A percentile compares a stretch with the other conserved stretches of the same genome.
phyloP scores from a whole-genome alignment of 1,140 invertebrate species.

The Zaprionus taronus region DNA sequence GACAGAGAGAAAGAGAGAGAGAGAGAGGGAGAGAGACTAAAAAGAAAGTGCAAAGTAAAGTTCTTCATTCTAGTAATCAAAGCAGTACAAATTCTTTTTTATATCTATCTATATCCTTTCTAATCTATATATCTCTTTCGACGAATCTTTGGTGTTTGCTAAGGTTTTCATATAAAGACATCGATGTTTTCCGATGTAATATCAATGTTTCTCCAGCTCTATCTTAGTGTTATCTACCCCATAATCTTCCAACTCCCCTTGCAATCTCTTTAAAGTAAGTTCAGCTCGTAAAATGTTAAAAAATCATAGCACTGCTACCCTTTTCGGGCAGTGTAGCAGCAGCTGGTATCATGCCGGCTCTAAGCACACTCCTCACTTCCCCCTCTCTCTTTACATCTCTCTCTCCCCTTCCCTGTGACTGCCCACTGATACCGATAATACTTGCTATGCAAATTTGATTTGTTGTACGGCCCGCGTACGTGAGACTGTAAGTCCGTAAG shows the following conservation, averaged over 20 bases:
- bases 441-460: conserved; percentile 82
- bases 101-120: no score
- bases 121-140: no score
- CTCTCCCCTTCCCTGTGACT: not conserved
- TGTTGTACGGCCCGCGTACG: conserved; percentile 62
- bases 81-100: no score
- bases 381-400: not conserved
- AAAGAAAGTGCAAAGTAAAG: no score
- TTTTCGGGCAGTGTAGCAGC: conserved; percentile 8
- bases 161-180: no score
- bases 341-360: conserved; percentile 25
- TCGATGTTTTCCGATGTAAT: no score
- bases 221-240: no score
- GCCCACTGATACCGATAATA: conserved; percentile 71
- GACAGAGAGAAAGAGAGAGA: no score
- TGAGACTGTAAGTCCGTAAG: conserved; percentile 46
- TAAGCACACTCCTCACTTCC: not conserved
- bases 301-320: not conserved
- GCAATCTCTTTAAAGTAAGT: not conserved
- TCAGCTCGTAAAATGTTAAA: not conserved
- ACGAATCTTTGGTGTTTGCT: no score
- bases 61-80: no score
- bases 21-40: no score
- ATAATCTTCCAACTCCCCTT: not conserved
- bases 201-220: no score